Percentiles rank a stretch among this genome's conserved stretches.
Evolutionary conservation across 2,797 vertebrate species (phyloP).

Genomic region (Aphelocoma californica): DNA sequence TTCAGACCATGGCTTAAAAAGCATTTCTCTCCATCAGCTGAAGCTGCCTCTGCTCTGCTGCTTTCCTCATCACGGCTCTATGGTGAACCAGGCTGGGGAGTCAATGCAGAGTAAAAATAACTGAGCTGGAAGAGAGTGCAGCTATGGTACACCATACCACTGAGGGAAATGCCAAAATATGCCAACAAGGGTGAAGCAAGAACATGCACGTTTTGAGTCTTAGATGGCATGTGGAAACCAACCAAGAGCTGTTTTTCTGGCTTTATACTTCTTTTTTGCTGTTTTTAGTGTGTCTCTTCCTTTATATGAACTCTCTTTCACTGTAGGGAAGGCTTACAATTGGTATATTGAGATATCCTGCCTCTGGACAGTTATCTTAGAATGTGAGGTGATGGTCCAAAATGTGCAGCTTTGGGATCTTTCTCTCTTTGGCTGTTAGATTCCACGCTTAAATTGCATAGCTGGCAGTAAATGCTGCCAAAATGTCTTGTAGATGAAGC

Average conservation of each 20-base stretch:
- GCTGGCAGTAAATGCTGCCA: constrained; percentile 41
- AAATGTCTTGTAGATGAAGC: constrained; percentile 41
- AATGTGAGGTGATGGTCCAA: background rate
- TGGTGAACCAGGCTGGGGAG: background rate
- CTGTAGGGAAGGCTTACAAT: background rate
- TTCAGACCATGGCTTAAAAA: constrained; percentile 8
- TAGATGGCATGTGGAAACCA: background rate
- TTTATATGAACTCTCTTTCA: background rate
- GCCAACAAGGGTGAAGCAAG: background rate
- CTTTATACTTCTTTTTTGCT: background rate
- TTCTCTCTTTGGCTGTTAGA: background rate
- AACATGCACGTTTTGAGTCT: background rate
- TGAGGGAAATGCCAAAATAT: background rate
- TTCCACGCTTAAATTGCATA: background rate
- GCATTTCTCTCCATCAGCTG: constrained; percentile 4
- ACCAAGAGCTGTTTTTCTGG: background rate
- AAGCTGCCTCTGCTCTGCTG: background rate
- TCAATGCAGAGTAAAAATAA: background rate
- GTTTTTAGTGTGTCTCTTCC: background rate
- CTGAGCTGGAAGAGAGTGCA: background rate
- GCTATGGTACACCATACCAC: background rate
- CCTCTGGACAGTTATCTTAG: background rate
- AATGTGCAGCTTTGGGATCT: background rate
- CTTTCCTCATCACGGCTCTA: background rate
- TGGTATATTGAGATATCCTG: background rate